Evolutionary conservation across 2,113 vertebrate species (phyloP).

Genomic region (Istiophorus platypterus): DNA sequence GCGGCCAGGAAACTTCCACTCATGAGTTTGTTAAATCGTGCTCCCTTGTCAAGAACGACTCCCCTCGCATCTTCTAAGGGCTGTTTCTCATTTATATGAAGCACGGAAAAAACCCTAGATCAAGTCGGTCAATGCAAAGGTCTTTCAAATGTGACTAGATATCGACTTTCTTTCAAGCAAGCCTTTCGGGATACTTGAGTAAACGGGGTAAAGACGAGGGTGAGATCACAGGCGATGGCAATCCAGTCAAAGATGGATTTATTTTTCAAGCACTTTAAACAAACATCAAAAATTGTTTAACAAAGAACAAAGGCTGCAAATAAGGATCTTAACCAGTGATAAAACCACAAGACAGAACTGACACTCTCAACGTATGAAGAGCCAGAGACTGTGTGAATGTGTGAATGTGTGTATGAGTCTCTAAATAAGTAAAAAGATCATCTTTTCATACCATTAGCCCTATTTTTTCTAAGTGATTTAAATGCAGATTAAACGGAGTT

Average conservation of each 20-base stretch:
- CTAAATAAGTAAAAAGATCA: constrained; percentile 31
- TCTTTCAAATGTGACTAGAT: constrained; percentile 24
- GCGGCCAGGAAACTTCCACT: constrained; percentile 63
- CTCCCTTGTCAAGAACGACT: constrained; percentile 14
- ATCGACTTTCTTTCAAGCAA: constrained; percentile 29
- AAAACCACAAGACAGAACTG: constrained; percentile 46
- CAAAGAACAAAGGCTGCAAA: constrained; percentile 41
- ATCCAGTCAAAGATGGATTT: constrained; percentile 35
- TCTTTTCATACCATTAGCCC: constrained; percentile 59
- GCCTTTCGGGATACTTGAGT: constrained; percentile 37
- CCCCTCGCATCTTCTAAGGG: constrained; percentile 15
- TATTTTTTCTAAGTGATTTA: constrained; percentile 28
- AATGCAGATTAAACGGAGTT: constrained; percentile 55
- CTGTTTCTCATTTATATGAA: constrained; percentile 44
- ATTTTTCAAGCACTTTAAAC: constrained; percentile 41
- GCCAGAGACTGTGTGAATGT: neutral
- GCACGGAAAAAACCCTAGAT: constrained; percentile 18
- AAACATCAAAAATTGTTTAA: constrained; percentile 47
- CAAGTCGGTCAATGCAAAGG: constrained; percentile 4
- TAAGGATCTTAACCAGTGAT: constrained; percentile 39
- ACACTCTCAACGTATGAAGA: constrained; percentile 8
- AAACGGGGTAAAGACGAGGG: constrained; percentile 9
- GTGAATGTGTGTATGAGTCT: neutral
- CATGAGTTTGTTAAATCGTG: constrained; percentile 32
- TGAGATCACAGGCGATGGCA: neutral